Percentiles rank a stretch among this genome's conserved stretches.
These are phyloP conservation scores for Poeciliopsis occidentalis DNA, from an alignment of 2,113 vertebrate genomes.

Conservation along the genomic window DNA sequence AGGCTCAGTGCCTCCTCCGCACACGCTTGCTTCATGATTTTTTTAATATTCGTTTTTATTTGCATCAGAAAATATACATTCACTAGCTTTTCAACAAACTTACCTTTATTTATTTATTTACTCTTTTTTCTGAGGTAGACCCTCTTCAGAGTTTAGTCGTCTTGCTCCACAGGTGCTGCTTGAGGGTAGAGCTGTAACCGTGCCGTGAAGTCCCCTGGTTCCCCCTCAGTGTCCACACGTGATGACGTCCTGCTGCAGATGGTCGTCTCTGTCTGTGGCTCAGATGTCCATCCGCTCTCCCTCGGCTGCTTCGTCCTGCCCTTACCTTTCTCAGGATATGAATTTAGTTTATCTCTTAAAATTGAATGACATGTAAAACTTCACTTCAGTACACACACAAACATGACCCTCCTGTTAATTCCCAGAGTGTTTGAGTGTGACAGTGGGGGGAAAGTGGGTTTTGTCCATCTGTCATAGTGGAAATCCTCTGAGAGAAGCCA, in stretches of 20 bases:
- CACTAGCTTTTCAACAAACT: background rate
- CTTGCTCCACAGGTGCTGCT: constrained; percentile 39
- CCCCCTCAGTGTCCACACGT: constrained; percentile 36
- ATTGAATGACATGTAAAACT: constrained; percentile 56
- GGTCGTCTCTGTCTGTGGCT: constrained; percentile 61
- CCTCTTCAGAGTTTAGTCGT: constrained; percentile 27
- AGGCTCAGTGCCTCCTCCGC: constrained; percentile 26
- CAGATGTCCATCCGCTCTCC: constrained; percentile 64
- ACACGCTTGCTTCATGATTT: background rate
- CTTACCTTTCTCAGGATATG: constrained; percentile 22
- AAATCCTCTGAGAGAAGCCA: constrained; percentile 75
- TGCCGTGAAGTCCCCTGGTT: constrained; percentile 68
- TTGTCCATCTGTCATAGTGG: constrained; percentile 79
- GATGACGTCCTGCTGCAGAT: constrained; percentile 74
- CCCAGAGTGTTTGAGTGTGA: constrained; percentile 52
- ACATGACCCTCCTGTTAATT: constrained; percentile 61
- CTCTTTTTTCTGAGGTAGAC: constrained; percentile 12
- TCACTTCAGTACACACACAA: constrained; percentile 69
- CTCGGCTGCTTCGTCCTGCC: constrained; percentile 45
- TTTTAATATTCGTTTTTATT: background rate
- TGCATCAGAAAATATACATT: background rate
- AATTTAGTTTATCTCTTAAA: constrained; percentile 11
- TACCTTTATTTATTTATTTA: background rate
- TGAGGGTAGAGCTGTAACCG: constrained; percentile 23
- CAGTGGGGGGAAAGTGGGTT: constrained; percentile 48